A percentile compares a stretch with the other conserved stretches of the same genome.
phyloP scores from a whole-genome alignment of 1,140 invertebrate species.

The Armadillidium nasatum region DNA sequence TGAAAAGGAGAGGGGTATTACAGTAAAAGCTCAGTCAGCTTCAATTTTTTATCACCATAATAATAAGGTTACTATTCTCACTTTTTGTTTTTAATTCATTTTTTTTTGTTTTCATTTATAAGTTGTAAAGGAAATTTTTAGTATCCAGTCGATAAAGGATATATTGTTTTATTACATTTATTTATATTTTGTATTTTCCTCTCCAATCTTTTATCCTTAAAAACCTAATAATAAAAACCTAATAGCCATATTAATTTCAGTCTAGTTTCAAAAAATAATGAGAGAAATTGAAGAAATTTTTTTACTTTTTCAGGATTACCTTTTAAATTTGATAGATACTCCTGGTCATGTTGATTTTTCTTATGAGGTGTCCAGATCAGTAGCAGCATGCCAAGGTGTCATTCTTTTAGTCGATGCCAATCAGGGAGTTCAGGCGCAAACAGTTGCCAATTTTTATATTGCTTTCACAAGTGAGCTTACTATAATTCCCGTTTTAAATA shows the following conservation, averaged over 20 bases:
- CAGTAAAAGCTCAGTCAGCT: conserved; percentile 95
- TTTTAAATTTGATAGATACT: conserved; percentile 97
- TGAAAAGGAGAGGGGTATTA: conserved; percentile 92
- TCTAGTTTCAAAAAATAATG: too few relatives aligned
- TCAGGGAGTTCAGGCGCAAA: conserved; percentile 91
- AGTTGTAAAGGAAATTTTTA: too few relatives aligned
- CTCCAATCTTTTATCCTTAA: too few relatives aligned
- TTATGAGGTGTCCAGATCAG: conserved; percentile 73
- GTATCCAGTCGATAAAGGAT: too few relatives aligned
- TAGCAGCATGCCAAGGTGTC: conserved; percentile 83
- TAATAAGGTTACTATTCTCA: conserved; percentile 14
- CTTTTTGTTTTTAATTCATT: too few relatives aligned
- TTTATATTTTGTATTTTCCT: too few relatives aligned
- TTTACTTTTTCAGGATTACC: conserved; percentile 59
- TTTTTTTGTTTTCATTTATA: too few relatives aligned
- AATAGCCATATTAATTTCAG: too few relatives aligned
- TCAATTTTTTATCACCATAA: conserved; percentile 69
- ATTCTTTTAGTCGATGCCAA: conserved; percentile 93
- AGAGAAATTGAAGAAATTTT: too few relatives aligned
- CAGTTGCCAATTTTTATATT: conserved; percentile 92
- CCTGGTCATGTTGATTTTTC: conserved; percentile 98
- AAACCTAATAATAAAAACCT: too few relatives aligned
- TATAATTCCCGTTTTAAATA: conserved; percentile 92
- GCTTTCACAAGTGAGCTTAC: conserved; percentile 74
- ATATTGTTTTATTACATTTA: too few relatives aligned